Evolutionary conservation across 2,888 invertebrate species (phyloP), one percentile per base, ranked within the genome.

Genomic region (Lasius platythorax): DNA sequence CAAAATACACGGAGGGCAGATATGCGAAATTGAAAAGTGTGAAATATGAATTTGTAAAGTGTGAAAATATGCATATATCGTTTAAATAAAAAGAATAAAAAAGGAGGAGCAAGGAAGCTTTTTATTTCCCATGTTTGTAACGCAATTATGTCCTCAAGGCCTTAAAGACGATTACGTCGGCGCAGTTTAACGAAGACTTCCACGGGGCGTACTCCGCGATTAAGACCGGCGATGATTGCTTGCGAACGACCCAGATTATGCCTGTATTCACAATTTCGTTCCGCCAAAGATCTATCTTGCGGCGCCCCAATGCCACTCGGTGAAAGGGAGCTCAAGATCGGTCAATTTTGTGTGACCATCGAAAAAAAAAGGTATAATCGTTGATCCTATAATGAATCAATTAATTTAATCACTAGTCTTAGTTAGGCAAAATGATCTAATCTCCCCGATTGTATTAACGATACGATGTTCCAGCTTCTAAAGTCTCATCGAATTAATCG

Each of bases 311-410:
- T 90, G 86, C 86, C 85, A 78, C 3, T 58, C 74, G 74, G 91
- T 91, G 91, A 90, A 90, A 90, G 90, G 90, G 53, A 87, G 53
- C 72, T 66, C 63, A 30, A 50, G 78, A 68, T 40, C 15, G 72
- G 40, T 63, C 30, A 84, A 86, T 91, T 89, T 89, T 53, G 84
- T 81, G 67, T 74, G 83, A 76, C 83, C 82, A 76, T 61, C 66
- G n/a, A 82, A 81, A 79, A 63, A 63, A 67, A 67, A 40, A 28
- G 18, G 15, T 28, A 28, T 68, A 58, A 63, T 40, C 46, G 4
- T 64, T 43, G 18, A 70, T 50, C 28, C 43, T 64, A 43, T 43
- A 43, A 79, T 43, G 4, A 43, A 64, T 28, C 15, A 5, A 58
- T 50, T 37, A 46, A 2, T n/a, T 1, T 23, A 58, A 3, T 18